Evolutionary conservation across 2,888 invertebrate genomes (phyloP).

Genomic region (Epinotia ramella): DNA sequence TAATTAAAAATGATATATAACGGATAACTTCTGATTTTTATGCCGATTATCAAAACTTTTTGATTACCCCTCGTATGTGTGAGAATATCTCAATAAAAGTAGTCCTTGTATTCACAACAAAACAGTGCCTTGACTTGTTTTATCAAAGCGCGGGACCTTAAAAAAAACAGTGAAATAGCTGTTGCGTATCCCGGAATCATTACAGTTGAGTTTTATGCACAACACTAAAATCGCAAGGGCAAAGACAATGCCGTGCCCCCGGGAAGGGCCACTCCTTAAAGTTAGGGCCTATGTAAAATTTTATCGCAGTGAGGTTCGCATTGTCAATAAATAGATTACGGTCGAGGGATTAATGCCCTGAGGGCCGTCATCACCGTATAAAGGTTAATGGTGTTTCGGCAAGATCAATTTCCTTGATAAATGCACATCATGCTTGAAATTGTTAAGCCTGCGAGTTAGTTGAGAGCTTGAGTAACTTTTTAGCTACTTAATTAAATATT

Average conservation of each 20-base stretch:
- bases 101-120: background rate
- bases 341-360: constrained; percentile 29
- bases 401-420: constrained; percentile 11
- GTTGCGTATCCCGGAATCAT: constrained; percentile 42
- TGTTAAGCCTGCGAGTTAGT: background rate
- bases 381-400: constrained; percentile 22
- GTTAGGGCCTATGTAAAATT: constrained; percentile 41
- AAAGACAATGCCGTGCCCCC: constrained; percentile 29
- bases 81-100: too few relatives aligned
- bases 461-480: background rate
- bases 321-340: constrained; percentile 43
- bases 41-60: too few relatives aligned
- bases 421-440: background rate
- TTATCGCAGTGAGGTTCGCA: constrained; percentile 42
- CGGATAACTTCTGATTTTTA: too few relatives aligned
- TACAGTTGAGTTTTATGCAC: constrained; percentile 44
- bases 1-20: too few relatives aligned
- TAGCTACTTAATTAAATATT: background rate
- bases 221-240: constrained; percentile 32
- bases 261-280: constrained; percentile 32
- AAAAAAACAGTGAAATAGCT: constrained; percentile 32
- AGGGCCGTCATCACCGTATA: constrained; percentile 17
- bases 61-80: too few relatives aligned
- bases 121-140: constrained; percentile 5
- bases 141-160: constrained; percentile 1